phyloP scores from a whole-genome alignment of 1,140 invertebrate species.

The Aphaenogaster rudis region DNA sequence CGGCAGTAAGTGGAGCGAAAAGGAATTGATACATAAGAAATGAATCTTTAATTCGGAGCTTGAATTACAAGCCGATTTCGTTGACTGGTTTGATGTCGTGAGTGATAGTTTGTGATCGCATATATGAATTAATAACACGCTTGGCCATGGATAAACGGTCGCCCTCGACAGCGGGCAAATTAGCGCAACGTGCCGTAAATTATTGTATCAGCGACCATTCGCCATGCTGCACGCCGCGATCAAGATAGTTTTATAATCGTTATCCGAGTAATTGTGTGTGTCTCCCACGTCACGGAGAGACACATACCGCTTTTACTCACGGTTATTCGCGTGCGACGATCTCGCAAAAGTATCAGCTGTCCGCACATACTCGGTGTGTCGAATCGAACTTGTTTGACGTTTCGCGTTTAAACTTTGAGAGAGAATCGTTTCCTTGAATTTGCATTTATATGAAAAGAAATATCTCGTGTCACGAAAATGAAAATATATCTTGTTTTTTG shows the following conservation, averaged over 20 bases:
- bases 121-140: slow-evolving; percentile 37
- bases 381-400: background rate
- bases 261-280: slow-evolving; percentile 27
- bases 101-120: slow-evolving; percentile 19
- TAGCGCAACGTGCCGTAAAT: slow-evolving; percentile 43
- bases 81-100: background rate
- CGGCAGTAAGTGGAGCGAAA: background rate
- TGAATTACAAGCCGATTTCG: background rate
- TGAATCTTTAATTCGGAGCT: background rate
- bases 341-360: slow-evolving; percentile 14
- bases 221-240: slow-evolving; percentile 13
- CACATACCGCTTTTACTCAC: background rate
- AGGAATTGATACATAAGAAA: background rate
- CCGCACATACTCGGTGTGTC: background rate
- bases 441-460: background rate
- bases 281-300: background rate
- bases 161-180: slow-evolving; percentile 36
- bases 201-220: slow-evolving; percentile 50
- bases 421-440: background rate
- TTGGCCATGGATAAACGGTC: slow-evolving; percentile 36
- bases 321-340: slow-evolving; percentile 26
- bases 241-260: slow-evolving; percentile 50
- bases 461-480: background rate
- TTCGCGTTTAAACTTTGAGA: background rate
- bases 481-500: background rate